phyloP scores from a whole-genome alignment of 2,113 vertebrate species.

The Alectura lathami region DNA sequence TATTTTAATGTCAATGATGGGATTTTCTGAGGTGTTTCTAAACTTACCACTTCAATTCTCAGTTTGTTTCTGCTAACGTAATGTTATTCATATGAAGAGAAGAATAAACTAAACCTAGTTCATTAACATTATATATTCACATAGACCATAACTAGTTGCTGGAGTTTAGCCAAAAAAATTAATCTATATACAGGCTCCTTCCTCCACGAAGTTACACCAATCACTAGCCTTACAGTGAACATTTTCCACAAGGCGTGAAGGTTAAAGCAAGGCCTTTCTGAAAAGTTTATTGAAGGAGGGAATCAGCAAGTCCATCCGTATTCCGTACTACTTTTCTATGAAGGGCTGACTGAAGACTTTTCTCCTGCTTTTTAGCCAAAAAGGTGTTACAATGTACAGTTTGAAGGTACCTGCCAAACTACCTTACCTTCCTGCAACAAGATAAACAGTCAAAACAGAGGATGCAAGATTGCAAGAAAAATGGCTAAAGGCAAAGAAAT shows the following conservation, averaged over 20 bases:
- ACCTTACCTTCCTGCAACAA: background rate
- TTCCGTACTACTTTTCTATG: background rate
- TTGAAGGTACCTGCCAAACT: background rate
- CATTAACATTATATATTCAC: background rate
- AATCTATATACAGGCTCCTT: background rate
- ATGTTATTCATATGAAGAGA: background rate
- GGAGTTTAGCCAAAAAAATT: background rate
- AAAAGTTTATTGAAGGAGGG: background rate
- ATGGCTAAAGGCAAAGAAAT: background rate
- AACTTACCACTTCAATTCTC: background rate
- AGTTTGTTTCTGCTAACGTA: background rate
- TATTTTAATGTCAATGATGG: background rate
- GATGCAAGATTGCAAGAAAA: background rate
- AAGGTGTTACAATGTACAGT: background rate
- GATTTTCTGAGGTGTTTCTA: background rate
- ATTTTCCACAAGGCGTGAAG: background rate
- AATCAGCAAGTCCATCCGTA: no score
- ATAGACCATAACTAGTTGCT: background rate
- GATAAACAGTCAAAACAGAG: background rate
- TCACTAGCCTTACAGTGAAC: background rate
- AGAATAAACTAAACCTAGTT: background rate
- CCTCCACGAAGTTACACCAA: background rate
- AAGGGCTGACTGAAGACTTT: background rate
- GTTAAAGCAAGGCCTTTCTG: background rate
- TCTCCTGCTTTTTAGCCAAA: background rate